These are phyloP conservation scores for Hippocampus barbouri DNA, from an alignment of 2,113 vertebrate genomes.

Conservation along the genomic window DNA sequence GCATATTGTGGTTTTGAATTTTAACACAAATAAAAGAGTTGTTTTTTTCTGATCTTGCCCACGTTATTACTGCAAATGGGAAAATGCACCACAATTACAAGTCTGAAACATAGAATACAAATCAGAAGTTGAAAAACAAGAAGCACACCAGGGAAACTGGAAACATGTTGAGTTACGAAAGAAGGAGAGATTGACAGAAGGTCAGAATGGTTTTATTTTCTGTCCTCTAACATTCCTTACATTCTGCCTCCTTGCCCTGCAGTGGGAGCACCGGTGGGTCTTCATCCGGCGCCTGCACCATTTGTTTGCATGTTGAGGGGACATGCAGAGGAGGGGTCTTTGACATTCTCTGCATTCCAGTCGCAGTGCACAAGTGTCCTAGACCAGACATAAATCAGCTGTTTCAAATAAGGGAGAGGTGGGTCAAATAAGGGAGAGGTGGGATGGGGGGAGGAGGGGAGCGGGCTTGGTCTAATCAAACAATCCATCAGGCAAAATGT, in stretches of 20 bases:
- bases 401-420: slow-evolving; percentile 35
- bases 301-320: slow-evolving; percentile 64
- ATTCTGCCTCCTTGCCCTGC: slow-evolving; percentile 60
- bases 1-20: slow-evolving; percentile 65
- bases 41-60: slow-evolving; percentile 28
- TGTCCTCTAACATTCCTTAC: slow-evolving; percentile 65
- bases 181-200: slow-evolving; percentile 24
- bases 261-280: slow-evolving; percentile 59
- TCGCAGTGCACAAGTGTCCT: slow-evolving; percentile 66
- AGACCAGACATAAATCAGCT: slow-evolving; percentile 73
- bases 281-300: slow-evolving; percentile 58
- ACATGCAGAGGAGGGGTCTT: slow-evolving; percentile 61
- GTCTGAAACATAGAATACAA: not conserved
- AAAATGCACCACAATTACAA: not conserved
- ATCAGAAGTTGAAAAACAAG: not conserved
- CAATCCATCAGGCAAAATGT: slow-evolving; percentile 24
- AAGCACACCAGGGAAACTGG: not conserved
- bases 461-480: slow-evolving; percentile 6
- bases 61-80: slow-evolving; percentile 23
- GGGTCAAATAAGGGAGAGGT: too few relatives aligned
- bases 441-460: not conserved
- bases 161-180: slow-evolving; percentile 2
- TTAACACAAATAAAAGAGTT: slow-evolving; percentile 67
- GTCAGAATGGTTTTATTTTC: slow-evolving; percentile 44
- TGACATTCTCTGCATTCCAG: slow-evolving; percentile 72